Percentiles rank a stretch among this genome's conserved stretches.
phyloP scores from a whole-genome alignment of 1,140 invertebrate genomes.

The Diachasmimorpha longicaudata region DNA sequence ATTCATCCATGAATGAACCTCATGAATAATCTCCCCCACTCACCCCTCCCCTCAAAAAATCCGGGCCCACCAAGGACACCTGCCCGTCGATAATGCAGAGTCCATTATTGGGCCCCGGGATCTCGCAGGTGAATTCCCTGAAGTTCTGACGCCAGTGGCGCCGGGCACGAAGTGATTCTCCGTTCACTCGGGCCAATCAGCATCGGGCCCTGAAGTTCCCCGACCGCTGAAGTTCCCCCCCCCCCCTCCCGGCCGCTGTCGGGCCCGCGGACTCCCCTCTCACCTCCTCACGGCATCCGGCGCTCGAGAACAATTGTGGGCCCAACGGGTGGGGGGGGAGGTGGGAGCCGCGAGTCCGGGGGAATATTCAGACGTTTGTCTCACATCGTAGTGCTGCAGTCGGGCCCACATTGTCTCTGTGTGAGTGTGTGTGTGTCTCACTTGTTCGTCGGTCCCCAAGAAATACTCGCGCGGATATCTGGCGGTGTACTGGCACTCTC shows the following conservation, averaged over 20 bases:
- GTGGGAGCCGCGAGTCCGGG: slow-evolving; percentile 15
- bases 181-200: not conserved
- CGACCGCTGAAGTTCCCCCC: not conserved
- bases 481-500: slow-evolving; percentile 32
- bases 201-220: not conserved
- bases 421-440: not conserved
- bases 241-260: too few relatives aligned
- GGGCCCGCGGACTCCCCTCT: not conserved
- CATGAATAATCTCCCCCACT: not conserved
- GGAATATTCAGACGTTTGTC: slow-evolving; percentile 21
- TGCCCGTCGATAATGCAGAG: slow-evolving; percentile 30
- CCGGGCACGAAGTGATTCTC: not conserved
- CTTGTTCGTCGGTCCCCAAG: not conserved
- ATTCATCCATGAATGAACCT: not conserved
- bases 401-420: not conserved
- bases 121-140: not conserved
- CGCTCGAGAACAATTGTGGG: not conserved
- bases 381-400: not conserved
- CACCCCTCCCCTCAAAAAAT: not conserved
- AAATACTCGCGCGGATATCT: slow-evolving; percentile 33
- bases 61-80: not conserved
- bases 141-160: not conserved
- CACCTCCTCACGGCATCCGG: not conserved
- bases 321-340: not conserved
- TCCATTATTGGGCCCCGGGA: slow-evolving; percentile 2